Conservation (phyloP, 2,113 vertebrate genomes). For the Aspiorhynchus laticeps region DNA sequence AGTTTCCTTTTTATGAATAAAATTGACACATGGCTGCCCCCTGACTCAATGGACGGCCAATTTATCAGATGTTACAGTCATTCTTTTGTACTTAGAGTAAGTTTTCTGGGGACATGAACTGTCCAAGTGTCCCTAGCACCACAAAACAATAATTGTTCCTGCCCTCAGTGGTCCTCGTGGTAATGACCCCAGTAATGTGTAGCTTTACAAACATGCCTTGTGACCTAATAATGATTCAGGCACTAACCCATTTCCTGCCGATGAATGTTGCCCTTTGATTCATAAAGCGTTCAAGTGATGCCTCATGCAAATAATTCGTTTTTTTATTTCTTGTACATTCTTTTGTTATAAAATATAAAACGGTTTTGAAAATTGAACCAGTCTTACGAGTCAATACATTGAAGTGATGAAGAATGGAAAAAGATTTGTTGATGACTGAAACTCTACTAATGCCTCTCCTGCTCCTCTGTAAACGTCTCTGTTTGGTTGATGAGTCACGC, state of each 20-base stretch:
- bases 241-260: slow-evolving; percentile 5
- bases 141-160: slow-evolving; percentile 54
- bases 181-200: slow-evolving; percentile 37
- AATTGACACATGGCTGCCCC: slow-evolving; percentile 1
- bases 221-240: slow-evolving; percentile 44
- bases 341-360: neutral
- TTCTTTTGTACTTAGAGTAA: slow-evolving; percentile 48
- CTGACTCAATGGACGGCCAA: neutral
- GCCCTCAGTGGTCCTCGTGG: neutral
- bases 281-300: neutral
- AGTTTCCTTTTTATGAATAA: slow-evolving; percentile 15
- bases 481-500: neutral
- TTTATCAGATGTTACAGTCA: slow-evolving; percentile 18
- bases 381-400: neutral
- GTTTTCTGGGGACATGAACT: slow-evolving; percentile 27
- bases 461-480: neutral
- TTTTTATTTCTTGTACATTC: neutral
- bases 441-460: neutral
- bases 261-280: slow-evolving; percentile 7
- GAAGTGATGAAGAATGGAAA: neutral
- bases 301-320: neutral
- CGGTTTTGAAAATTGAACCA: neutral
- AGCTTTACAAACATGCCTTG: slow-evolving; percentile 50
- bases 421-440: neutral
- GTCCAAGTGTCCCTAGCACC: slow-evolving; percentile 11